Evolutionary conservation across 2,797 vertebrate species (phyloP).

Genomic region (Paguma larvata): DNA sequence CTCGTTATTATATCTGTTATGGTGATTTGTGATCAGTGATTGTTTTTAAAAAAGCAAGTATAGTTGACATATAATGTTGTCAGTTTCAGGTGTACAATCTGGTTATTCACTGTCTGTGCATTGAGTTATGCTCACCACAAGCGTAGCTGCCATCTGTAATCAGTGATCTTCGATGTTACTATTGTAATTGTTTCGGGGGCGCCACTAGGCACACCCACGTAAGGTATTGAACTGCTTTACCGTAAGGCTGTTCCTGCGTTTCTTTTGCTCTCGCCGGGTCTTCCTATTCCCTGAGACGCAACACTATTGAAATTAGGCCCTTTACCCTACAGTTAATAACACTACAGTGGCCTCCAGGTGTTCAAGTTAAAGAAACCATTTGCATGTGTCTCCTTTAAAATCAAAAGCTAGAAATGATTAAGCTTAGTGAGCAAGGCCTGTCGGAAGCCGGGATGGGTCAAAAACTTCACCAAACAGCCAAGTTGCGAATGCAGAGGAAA

Average conservation of each 20-base stretch:
- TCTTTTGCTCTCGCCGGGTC: not conserved
- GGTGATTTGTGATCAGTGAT: no score
- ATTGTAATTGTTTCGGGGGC: not conserved
- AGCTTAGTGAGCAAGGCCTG: not conserved
- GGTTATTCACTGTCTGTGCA: not conserved
- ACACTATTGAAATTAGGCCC: not conserved
- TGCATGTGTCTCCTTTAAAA: not conserved
- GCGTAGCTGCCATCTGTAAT: not conserved
- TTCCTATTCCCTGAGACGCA: not conserved
- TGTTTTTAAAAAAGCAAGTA: no score
- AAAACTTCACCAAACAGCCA: not conserved
- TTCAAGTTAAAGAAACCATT: not conserved
- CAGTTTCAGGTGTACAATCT: not conserved
- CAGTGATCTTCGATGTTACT: not conserved
- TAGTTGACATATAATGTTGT: no score
- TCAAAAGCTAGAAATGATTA: not conserved
- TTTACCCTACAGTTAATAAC: not conserved
- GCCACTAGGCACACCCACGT: not conserved
- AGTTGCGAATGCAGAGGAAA: not conserved
- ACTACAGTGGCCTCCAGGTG: not conserved
- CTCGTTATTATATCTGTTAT: no score
- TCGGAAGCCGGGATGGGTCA: not conserved
- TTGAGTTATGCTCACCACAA: not conserved
- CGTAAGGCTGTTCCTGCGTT: not conserved
- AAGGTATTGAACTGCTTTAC: not conserved